Percentiles rank a stretch among this genome's conserved stretches.
These are phyloP conservation scores for Amblyteles armatorius DNA, from an alignment of 2,888 invertebrate genomes.

Conservation along the genomic window DNA sequence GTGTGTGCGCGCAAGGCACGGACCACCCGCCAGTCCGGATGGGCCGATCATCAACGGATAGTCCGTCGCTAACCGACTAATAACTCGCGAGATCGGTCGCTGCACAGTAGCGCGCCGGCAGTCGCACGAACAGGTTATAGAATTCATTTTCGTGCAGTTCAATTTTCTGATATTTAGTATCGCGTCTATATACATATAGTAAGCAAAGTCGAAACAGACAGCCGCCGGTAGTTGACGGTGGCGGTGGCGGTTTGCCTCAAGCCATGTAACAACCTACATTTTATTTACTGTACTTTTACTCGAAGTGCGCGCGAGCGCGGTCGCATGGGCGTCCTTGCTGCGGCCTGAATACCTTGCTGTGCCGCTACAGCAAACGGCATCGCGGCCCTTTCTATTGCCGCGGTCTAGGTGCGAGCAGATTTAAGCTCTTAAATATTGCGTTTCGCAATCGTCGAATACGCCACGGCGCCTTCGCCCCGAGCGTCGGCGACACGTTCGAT, in stretches of 20 bases:
- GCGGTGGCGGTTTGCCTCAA: slow-evolving; percentile 75
- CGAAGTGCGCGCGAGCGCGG: slow-evolving; percentile 70
- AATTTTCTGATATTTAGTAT: slow-evolving; percentile 16
- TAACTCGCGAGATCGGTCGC: not conserved
- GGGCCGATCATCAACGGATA: not conserved
- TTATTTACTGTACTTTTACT: slow-evolving; percentile 80
- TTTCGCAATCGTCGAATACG: slow-evolving; percentile 10
- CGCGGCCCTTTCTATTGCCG: slow-evolving; percentile 73
- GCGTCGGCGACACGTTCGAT: not conserved
- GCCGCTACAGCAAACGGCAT: slow-evolving; percentile 58
- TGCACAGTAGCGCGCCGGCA: not conserved
- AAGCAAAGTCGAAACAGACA: slow-evolving; percentile 52
- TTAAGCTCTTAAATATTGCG: slow-evolving; percentile 43
- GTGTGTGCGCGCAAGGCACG: too few relatives aligned
- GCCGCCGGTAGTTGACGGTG: slow-evolving; percentile 50
- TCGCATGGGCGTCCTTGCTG: slow-evolving; percentile 76
- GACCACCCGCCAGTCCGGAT: too few relatives aligned
- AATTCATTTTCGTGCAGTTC: slow-evolving; percentile 5
- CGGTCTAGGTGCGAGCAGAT: slow-evolving; percentile 26
- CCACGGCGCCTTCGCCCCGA: too few relatives aligned
- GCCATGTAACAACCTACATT: slow-evolving; percentile 80
- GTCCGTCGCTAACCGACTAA: too few relatives aligned
- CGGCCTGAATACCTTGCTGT: slow-evolving; percentile 79
- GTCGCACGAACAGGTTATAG: not conserved
- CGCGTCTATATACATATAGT: not conserved